Base-by-base conservation (phyloP, 2,797 vertebrate species). In the Tympanoctomys barrerae region DNA sequence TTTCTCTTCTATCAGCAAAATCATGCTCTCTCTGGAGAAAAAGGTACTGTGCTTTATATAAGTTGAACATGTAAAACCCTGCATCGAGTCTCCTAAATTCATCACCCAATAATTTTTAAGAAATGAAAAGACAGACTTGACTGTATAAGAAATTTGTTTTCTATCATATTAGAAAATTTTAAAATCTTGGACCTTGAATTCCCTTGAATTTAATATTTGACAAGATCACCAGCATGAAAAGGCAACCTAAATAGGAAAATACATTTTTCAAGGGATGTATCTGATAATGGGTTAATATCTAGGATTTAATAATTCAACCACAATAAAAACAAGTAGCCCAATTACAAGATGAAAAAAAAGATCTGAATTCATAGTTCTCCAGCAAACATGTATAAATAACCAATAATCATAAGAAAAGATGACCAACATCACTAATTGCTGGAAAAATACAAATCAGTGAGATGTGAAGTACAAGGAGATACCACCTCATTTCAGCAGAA, bases 1-100 rank as follows among this genome's bases (percentile, higher is more conserved):
- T 36, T 91, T 84, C 71, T 90, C 14, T 79, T 70, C 78, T 71
- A 79, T 87, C 91, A 49, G 52, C 22, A 90, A 91, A 82, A 88
- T 21, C 18, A 14, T 77, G 68, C 13, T 77, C 31, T 59, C 75
- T 49, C 52, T 33, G 10, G 39, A 52, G 59, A 5, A 75, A 86
- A 90, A 54, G 62, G 24, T 0, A 57, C 66, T 42, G 36, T 11
- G 13, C 49, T 88, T 95, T 96, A 42, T 2, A 13, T 49, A 85
- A 77, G 16, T 73, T n/a, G 70, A 94, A 73, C 68, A 33, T 75
- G 49, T 83, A 52, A 94, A 87, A 75, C 18, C 21, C 62, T 88
- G 87, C 19, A 28, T 57, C 49, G 79, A 21, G 19, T 78, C 57
- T 87, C 46, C 78, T 85, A 77, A 87, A 87, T 86, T 80, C 26